Evolutionary conservation across 53 echinoderm and acorn worm species (phyloP), one percentile per base, ranked within the genome.

Genomic region (Mesocentrotus franciscanus): DNA sequence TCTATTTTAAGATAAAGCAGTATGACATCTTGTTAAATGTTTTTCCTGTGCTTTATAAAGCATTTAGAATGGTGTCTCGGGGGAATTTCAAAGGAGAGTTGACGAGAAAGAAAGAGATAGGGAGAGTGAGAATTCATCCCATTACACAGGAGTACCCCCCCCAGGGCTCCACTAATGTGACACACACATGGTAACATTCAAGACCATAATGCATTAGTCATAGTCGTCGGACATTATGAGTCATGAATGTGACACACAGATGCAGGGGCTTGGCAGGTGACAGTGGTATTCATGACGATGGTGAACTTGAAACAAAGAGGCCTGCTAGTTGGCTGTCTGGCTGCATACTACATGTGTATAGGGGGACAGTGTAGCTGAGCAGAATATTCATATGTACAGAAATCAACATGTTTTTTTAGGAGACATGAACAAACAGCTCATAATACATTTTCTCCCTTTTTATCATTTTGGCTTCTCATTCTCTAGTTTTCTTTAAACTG

Each of bases 271-370:
- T 42, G 22, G 64, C 20, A 64, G 42, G 42, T 42, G 58, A 58
- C 27, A 4, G 56, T 8, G 26, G 10, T 85, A 87, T 87, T 87
- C 87, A 87, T n/a, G 87, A 87, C n/a, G 20, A 29, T 49, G 13
- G 75, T 57, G 87, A 87, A 87, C 87, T 87, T 87, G 87, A 87
- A 87, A 87, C 87, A 87, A 87, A 87, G 58, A n/a, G 87, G n/a
- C 87, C 87, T 58, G n/a, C 87, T 9, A 24, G 10, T 56, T 49
- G 0, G 84, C 58, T 58, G 36, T 87, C 34, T 87, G 87, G n/a
- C n/a, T 57, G 29, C 57, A 56, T 87, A 10, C 32, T 30, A 30
- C 12, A 13, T 10, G 74, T 2, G 1, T 18, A 62, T 11, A 62
- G 62, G 18, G 15, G 62, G 14, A 62, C 7, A 62, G 66, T 66